Conservation (phyloP, 2,888 invertebrate genomes). For the Aproaerema taeniolella region DNA sequence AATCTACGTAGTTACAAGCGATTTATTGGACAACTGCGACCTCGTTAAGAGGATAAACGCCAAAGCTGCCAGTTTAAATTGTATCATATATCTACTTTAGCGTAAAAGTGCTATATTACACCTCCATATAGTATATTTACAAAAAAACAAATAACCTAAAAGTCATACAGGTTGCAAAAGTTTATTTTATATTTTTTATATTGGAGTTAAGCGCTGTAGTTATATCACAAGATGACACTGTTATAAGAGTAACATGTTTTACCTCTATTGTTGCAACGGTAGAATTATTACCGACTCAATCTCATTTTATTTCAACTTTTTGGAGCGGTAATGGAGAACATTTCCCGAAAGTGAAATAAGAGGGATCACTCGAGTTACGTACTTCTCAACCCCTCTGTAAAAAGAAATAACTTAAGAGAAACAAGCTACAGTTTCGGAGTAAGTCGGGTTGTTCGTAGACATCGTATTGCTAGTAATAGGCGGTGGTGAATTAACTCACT, state of each 20-base stretch:
- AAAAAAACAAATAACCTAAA: too few species aligned
- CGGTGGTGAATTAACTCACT: slow-evolving; percentile 65
- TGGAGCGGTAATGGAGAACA: too few species aligned
- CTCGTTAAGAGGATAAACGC: slow-evolving; percentile 60
- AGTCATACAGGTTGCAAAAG: too few species aligned
- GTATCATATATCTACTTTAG: slow-evolving; percentile 42
- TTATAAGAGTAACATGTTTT: neutral
- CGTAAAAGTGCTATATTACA: too few species aligned
- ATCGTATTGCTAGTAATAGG: slow-evolving; percentile 52
- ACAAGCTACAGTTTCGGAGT: slow-evolving; percentile 42
- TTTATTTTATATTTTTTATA: too few species aligned
- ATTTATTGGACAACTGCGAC: slow-evolving; percentile 58
- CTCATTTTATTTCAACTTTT: too few species aligned
- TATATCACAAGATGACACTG: neutral
- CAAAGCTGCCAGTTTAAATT: slow-evolving; percentile 54
- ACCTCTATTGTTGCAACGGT: neutral
- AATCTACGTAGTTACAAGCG: slow-evolving; percentile 51
- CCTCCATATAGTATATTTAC: too few species aligned
- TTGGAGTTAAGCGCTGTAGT: neutral
- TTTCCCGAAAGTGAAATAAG: too few species aligned
- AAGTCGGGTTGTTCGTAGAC: slow-evolving; percentile 44
- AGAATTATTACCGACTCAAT: too few species aligned
- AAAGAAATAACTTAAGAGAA: slow-evolving; percentile 40
- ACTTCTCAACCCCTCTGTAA: too few species aligned
- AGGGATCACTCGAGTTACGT: slow-evolving; percentile 31